phyloP scores from a whole-genome alignment of 2,888 invertebrate species.

The Eustalomyia histrio region DNA sequence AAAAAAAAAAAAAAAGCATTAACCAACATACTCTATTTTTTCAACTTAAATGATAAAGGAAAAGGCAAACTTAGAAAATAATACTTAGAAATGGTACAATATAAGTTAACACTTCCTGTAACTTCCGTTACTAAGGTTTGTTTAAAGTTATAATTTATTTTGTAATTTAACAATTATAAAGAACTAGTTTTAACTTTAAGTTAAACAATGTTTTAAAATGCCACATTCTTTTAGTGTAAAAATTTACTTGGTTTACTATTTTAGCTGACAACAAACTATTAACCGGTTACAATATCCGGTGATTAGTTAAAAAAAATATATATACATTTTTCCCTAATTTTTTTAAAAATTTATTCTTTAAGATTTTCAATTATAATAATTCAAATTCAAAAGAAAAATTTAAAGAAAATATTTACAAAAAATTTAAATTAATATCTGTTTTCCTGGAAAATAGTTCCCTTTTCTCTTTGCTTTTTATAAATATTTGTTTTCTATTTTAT shows the following conservation, averaged over 20 bases:
- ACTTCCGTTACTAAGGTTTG: constrained; percentile 16
- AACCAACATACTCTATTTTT: not conserved
- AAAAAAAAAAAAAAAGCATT: not conserved
- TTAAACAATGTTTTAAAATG: not conserved
- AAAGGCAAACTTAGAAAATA: not conserved
- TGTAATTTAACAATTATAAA: not conserved
- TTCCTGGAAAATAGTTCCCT: too few species aligned
- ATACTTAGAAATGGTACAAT: not conserved
- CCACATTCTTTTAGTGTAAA: not conserved
- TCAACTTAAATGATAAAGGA: not conserved
- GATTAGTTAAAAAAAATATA: not conserved
- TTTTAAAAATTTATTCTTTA: too few species aligned
- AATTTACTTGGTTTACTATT: not conserved
- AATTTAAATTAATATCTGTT: too few species aligned
- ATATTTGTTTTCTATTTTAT: too few species aligned
- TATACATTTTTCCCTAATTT: too few species aligned
- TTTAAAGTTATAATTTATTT: not conserved
- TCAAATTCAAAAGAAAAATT: too few species aligned
- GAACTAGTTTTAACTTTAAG: constrained; percentile 12
- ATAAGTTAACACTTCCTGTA: constrained; percentile 9
- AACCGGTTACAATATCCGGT: constrained; percentile 26
- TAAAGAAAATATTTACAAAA: too few species aligned
- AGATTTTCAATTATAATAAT: too few species aligned
- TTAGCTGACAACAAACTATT: not conserved
- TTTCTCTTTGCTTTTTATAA: too few species aligned